A percentile compares a stretch with the other conserved stretches of the same genome.
Evolutionary conservation across 2,888 invertebrate species (phyloP).

Genomic region (Amiota mariae): DNA sequence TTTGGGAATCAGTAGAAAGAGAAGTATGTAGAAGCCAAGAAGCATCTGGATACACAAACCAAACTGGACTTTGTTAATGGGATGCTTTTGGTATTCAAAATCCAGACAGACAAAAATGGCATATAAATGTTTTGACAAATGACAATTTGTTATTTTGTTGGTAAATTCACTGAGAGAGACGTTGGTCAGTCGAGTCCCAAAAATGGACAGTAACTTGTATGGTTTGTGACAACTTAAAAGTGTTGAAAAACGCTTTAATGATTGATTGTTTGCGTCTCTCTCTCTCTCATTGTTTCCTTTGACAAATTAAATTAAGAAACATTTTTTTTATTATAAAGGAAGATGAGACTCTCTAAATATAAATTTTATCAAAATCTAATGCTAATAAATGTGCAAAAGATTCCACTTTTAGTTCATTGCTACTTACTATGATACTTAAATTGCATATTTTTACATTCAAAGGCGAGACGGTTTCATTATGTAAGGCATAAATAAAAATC

Average conservation of each 20-base stretch:
- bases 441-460: too few species aligned
- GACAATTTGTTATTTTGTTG: conserved; percentile 48
- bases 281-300: conserved; percentile 32
- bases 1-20: conserved; percentile 4
- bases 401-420: too few species aligned
- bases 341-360: too few species aligned
- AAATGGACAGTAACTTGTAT: neutral
- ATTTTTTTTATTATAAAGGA: neutral
- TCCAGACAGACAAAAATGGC: conserved; percentile 54
- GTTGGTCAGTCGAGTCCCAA: neutral
- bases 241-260: conserved; percentile 63
- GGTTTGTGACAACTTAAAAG: conserved; percentile 56
- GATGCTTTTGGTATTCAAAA: too few species aligned
- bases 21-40: neutral
- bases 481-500: too few species aligned
- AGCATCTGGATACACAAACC: neutral
- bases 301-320: conserved; percentile 25
- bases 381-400: too few species aligned
- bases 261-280: conserved; percentile 47
- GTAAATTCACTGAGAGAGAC: neutral
- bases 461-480: too few species aligned
- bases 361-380: too few species aligned
- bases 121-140: conserved; percentile 68
- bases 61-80: too few species aligned
- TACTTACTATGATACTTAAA: too few species aligned